phyloP scores from a whole-genome alignment of 2,113 vertebrate genomes.

The Rhea pennata region DNA sequence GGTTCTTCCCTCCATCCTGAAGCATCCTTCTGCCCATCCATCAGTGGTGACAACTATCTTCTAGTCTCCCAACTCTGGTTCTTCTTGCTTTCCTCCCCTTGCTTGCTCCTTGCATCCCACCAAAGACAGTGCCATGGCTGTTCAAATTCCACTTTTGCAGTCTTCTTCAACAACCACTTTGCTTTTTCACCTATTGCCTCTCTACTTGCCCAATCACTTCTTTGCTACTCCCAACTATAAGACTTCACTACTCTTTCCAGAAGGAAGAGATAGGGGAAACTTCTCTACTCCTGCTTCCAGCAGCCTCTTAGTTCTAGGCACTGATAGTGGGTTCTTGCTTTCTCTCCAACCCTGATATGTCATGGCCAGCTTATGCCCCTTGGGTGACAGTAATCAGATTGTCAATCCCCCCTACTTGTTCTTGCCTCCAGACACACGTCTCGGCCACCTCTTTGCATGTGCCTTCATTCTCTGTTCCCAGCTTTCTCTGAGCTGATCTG shows the following conservation, averaged over 20 bases:
- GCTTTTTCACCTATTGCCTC: background rate
- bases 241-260: background rate
- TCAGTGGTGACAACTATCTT: accelerated
- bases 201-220: too few relatives aligned
- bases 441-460: background rate
- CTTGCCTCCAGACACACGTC: background rate
- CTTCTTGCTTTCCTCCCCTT: background rate
- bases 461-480: background rate
- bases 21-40: background rate
- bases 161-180: background rate
- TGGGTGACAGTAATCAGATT: too few relatives aligned
- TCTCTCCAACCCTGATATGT: background rate
- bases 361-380: background rate
- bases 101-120: background rate
- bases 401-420: background rate
- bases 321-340: background rate
- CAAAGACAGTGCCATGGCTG: background rate
- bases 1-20: background rate
- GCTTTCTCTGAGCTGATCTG: background rate
- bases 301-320: background rate
- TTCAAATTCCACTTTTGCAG: background rate
- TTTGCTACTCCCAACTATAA: background rate
- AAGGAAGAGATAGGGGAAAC: background rate
- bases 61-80: background rate
- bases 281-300: background rate